These are phyloP conservation scores for Actenoides hombroni DNA, from an alignment of 2,113 vertebrate genomes.

Conservation along the genomic window DNA sequence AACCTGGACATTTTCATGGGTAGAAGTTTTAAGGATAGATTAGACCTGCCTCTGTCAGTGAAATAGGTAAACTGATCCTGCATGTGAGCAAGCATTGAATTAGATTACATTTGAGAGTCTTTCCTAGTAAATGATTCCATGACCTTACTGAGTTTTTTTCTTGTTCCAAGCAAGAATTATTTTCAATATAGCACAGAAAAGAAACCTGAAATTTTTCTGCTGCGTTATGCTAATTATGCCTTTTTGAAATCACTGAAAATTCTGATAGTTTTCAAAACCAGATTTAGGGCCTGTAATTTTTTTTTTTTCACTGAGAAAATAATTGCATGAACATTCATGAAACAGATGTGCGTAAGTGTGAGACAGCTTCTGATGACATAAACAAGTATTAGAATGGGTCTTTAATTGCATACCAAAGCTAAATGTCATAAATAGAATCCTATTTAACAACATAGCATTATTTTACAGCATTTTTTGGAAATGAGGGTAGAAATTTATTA, in stretches of 20 bases:
- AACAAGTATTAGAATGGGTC: background rate
- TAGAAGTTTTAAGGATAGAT: background rate
- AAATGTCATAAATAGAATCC: background rate
- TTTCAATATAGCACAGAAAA: background rate
- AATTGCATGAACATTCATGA: background rate
- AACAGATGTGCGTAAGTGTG: background rate
- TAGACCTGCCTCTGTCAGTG: background rate
- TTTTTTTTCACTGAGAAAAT: background rate
- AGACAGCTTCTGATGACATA: background rate
- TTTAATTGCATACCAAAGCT: background rate
- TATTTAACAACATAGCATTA: background rate
- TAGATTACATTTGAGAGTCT: background rate
- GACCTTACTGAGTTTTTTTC: background rate
- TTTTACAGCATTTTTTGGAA: background rate
- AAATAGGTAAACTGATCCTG: background rate
- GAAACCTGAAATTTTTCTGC: background rate
- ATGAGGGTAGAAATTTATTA: background rate
- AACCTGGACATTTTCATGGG: background rate
- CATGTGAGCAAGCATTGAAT: background rate
- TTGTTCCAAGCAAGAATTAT: background rate
- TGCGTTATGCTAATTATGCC: background rate
- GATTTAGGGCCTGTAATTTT: background rate
- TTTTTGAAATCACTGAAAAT: background rate
- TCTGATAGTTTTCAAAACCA: background rate
- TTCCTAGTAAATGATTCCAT: background rate